Evolutionary conservation across 2,113 vertebrate species (phyloP), one percentile per base, ranked within the genome.

Genomic region (Perca fluviatilis): DNA sequence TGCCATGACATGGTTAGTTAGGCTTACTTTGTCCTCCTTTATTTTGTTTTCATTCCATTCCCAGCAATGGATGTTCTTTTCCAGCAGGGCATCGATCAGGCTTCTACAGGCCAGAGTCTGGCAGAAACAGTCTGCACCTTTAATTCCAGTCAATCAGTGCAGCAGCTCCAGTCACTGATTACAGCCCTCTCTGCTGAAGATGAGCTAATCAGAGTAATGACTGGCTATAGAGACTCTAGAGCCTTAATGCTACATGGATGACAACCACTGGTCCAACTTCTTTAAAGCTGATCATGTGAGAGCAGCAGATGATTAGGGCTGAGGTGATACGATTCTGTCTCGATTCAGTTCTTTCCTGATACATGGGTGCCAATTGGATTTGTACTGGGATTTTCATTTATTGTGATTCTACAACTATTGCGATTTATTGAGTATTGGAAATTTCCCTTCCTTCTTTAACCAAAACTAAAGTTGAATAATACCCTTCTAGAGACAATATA

Each of bases 211-310:
- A 64, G 0, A 56, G 27, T 66, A 61, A 73, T 73, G n/a, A 53
- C 27, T 3, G 30, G 3, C 30, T 30, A 15, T 11, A 43, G n/a
- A 30, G 7, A 51, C 43, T 63, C 43, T 14, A 21, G 2, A 66
- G 46, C 3, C n/a, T 25, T 5, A 23, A 23, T 43, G 40, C 40
- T 43, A 36, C 2, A 43, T 46, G 9, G 56, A 2, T 0, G 8
- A 71, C 18, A 40, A 63, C 0, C 62, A 0, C 47, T 36, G 4
- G 0, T 16, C 33, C 10, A 7, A 18, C 0, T 51, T 23, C 40
- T 0, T 47, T 43, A 36, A 66, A 18, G 18, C 15, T 49, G 2
- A 57, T 65, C 50, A 63, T 33, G 12, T 0, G 15, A 66, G 12
- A 46, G 13, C 0, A 46, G n/a, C 0, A 68, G 36, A 57, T 18